Percentiles rank a stretch among this genome's conserved stretches.
Evolutionary conservation across 2,888 invertebrate genomes (phyloP).

Genomic region (Xestia ashworthii): DNA sequence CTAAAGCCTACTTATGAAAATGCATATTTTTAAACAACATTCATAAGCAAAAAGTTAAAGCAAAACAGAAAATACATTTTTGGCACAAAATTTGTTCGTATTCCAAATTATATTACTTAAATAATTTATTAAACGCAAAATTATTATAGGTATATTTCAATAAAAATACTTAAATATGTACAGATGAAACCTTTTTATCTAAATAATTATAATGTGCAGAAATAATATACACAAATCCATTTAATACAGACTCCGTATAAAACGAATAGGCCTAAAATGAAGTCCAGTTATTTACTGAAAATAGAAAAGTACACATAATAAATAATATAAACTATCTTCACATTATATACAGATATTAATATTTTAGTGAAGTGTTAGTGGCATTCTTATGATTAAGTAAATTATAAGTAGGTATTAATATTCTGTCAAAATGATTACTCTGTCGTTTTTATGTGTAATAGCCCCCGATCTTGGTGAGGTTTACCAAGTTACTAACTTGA

Average conservation of each 20-base stretch:
- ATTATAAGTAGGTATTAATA: slow-evolving; percentile 26
- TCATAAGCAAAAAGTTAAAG: slow-evolving; percentile 41
- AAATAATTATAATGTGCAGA: slow-evolving; percentile 35
- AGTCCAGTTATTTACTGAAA: slow-evolving; percentile 63
- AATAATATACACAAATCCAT: slow-evolving; percentile 53
- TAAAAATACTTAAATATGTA: slow-evolving; percentile 47
- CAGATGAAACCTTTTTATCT: slow-evolving; percentile 19
- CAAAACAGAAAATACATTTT: slow-evolving; percentile 54
- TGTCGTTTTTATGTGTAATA: slow-evolving; percentile 9
- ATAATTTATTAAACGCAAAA: slow-evolving; percentile 41
- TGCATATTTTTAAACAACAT: slow-evolving; percentile 40
- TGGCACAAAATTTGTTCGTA: slow-evolving; percentile 62
- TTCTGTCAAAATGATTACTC: slow-evolving; percentile 16
- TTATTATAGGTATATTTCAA: slow-evolving; percentile 25
- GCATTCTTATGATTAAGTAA: slow-evolving; percentile 39
- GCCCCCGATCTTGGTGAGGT: slow-evolving; percentile 1
- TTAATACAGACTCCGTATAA: slow-evolving; percentile 48
- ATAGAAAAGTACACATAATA: slow-evolving; percentile 61
- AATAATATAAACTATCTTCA: slow-evolving; percentile 55
- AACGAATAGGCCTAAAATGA: slow-evolving; percentile 52
- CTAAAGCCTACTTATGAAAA: slow-evolving; percentile 33
- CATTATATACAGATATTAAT: slow-evolving; percentile 39
- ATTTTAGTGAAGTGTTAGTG: slow-evolving; percentile 34
- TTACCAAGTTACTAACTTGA: background rate
- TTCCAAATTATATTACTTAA: slow-evolving; percentile 41